Conservation (phyloP, 1,140 invertebrate species). For the Diachasma alloeum region DNA sequence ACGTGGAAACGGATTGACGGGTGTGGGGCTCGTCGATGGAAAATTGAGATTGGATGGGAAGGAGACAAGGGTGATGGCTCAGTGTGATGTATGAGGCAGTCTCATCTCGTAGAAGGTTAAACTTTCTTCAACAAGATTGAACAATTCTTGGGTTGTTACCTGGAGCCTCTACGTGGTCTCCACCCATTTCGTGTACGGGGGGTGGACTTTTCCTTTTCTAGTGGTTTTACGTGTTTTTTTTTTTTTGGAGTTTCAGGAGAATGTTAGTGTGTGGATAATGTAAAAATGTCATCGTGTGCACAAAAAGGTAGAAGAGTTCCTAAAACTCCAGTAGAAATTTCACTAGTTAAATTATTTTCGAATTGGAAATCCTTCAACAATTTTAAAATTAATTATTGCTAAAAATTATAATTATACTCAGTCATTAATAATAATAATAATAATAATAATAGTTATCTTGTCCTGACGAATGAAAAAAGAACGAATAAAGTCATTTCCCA, state of each 20-base stretch:
- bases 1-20: constrained; percentile 26
- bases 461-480: too few relatives aligned
- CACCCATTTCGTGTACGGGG: constrained; percentile 9
- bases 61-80: not conserved
- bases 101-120: not conserved
- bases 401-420: too few relatives aligned
- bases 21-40: not conserved
- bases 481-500: too few relatives aligned
- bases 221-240: not conserved
- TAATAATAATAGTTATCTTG: too few relatives aligned
- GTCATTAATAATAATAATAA: too few relatives aligned
- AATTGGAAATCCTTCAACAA: too few relatives aligned
- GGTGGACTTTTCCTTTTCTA: not conserved
- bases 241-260: not conserved
- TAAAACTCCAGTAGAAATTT: too few relatives aligned
- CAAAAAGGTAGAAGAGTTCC: too few relatives aligned
- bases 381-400: too few relatives aligned
- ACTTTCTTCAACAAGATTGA: constrained; percentile 8
- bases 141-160: not conserved
- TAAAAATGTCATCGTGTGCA: too few relatives aligned
- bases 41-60: constrained; percentile 40
- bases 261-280: not conserved
- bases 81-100: not conserved
- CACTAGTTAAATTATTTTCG: too few relatives aligned
- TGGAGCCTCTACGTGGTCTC: not conserved